Evolutionary conservation across 2,888 invertebrate genomes (phyloP), one percentile per base, ranked within the genome.

Genomic region (Polyploca ridens): DNA sequence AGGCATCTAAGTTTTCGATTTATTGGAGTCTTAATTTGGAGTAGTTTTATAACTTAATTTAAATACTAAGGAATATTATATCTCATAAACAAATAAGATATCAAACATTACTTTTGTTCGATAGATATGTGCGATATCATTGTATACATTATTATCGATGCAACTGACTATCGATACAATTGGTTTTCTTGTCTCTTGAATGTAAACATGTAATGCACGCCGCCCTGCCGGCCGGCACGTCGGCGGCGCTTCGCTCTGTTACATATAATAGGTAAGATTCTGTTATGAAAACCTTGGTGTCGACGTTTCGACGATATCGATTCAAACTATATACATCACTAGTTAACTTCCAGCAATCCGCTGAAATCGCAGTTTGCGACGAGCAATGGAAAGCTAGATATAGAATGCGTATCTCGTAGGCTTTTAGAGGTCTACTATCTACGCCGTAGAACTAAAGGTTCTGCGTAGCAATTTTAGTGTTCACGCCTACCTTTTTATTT

Each of bases 141-240:
- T 4, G 13, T 27, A 58, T 33, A 13, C 14, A n/a, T 33, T 33
- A 33, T 58, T n/a, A 58, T 58, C 58, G n/a, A 58, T n/a, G 14
- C 10, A 33, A 0, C 33, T 1, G 14, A 14, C n/a, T 77, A 77
- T 77, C 77, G 78, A 77, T 77, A 77, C 67, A 64, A 67, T 66
- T 73, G 19, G 61, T 27, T 11, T 11, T 49, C 35, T 38, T 41
- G 63, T 57, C 68, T 66, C 73, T 68, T 67, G 68, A 65, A 79
- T 73, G 82, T 83, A 83, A 86, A 85, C 82, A 84, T 74, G 70
- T 69, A 70, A 73, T 73, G 73, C 82, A 81, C 78, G 78, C 68
- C 41, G 41, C 41, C 41, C 75, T 63, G 69, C 79, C 83, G 81
- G 83, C 80, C 75, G 73, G 69, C 76, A 71, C 73, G 75, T 71